Conservation (phyloP, 2,113 vertebrate genomes). For the Chaetodon trifascialis region DNA sequence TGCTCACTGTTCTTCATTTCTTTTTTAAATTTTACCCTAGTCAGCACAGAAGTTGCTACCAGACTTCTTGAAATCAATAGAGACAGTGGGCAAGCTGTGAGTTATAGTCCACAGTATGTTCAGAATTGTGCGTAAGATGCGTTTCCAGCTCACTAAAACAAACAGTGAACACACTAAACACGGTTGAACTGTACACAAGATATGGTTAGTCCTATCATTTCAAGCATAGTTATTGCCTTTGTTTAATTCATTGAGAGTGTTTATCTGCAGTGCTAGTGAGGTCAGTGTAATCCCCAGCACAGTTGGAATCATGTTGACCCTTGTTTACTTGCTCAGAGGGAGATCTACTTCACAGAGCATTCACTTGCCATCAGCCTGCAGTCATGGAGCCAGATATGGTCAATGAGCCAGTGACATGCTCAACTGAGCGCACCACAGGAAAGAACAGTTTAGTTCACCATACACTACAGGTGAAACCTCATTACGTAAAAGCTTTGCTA, state of each 20-base stretch:
- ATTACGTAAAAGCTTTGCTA: not conserved
- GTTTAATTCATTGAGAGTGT: not conserved
- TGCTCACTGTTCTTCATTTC: not conserved
- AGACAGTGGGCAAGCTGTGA: not conserved
- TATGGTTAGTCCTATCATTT: not conserved
- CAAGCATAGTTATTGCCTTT: not conserved
- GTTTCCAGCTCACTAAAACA: not conserved
- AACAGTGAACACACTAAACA: not conserved
- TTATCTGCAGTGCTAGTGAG: not conserved
- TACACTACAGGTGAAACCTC: not conserved
- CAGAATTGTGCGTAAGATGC: not conserved
- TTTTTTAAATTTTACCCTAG: not conserved
- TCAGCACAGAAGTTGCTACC: constrained; percentile 22
- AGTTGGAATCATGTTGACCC: not conserved
- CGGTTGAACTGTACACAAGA: not conserved
- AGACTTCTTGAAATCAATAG: constrained; percentile 25
- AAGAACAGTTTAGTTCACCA: not conserved
- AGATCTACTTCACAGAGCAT: constrained; percentile 11
- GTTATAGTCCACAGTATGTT: not conserved
- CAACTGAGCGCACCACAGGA: constrained; percentile 31
- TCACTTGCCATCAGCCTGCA: not conserved
- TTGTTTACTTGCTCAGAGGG: not conserved
- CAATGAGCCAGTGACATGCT: constrained; percentile 33
- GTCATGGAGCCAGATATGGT: constrained; percentile 23
- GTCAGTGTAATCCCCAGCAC: not conserved